Percentiles rank a stretch among this genome's conserved stretches.
phyloP scores from a whole-genome alignment of 2,797 vertebrate species.

The Adelosebastes latens region DNA sequence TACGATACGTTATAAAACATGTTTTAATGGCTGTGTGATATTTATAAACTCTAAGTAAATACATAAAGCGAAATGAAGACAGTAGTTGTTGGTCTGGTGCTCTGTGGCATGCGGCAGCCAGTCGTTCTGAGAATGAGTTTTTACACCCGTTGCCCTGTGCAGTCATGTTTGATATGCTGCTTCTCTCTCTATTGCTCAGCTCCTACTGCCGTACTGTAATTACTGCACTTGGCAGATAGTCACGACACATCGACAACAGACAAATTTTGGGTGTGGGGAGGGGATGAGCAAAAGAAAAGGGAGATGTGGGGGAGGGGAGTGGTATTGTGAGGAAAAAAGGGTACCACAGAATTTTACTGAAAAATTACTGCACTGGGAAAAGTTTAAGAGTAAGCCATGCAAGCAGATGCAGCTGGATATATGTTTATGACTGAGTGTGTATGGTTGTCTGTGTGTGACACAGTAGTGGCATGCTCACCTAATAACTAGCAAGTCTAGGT shows the following conservation, averaged over 20 bases:
- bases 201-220: conserved; percentile 70
- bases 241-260: conserved; percentile 73
- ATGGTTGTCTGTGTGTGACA: not conserved
- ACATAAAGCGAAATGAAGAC: conserved; percentile 5
- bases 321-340: conserved; percentile 27
- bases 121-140: conserved; percentile 42
- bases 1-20: not conserved
- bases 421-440: not conserved
- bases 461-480: not conserved
- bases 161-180: conserved; percentile 69
- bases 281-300: conserved; percentile 46
- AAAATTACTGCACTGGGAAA: not conserved
- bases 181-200: conserved; percentile 60
- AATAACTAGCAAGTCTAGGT: not conserved
- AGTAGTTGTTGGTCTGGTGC: conserved; percentile 19
- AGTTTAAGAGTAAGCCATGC: not conserved
- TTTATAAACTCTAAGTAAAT: conserved; percentile 21
- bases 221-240: conserved; percentile 77
- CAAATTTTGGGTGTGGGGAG: conserved; percentile 52
- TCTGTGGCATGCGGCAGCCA: conserved; percentile 21
- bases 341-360: not conserved
- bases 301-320: conserved; percentile 12
- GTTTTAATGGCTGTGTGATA: not conserved
- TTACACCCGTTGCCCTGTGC: conserved; percentile 45
- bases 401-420: not conserved